These are phyloP conservation scores for Myotis yumanensis DNA, from an alignment of 2,113 vertebrate genomes.

Conservation along the genomic window DNA sequence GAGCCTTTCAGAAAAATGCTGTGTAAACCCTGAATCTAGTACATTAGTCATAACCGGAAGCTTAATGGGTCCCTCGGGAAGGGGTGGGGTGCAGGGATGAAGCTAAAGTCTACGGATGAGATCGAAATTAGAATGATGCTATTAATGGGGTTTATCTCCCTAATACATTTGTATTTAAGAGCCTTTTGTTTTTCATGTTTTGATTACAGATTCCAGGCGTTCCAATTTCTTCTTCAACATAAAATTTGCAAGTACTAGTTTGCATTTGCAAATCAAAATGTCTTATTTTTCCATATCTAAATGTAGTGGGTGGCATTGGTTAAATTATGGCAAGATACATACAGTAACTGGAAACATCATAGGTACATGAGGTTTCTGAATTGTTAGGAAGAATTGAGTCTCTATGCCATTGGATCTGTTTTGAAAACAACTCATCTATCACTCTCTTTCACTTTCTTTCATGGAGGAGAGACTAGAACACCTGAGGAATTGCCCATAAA, in stretches of 20 bases:
- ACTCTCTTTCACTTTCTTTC: slow-evolving; percentile 22
- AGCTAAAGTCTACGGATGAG: background rate
- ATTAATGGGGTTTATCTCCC: background rate
- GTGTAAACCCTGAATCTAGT: background rate
- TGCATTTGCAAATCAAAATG: background rate
- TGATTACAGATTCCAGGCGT: background rate
- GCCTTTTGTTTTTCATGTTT: background rate
- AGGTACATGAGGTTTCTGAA: background rate
- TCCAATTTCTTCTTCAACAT: slow-evolving; percentile 21
- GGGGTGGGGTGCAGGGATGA: background rate
- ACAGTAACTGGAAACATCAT: background rate
- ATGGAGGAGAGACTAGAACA: background rate
- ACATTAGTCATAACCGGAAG: slow-evolving; percentile 1
- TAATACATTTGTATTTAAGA: background rate
- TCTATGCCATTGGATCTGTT: background rate
- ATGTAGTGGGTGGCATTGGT: background rate
- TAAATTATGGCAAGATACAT: background rate
- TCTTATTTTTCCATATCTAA: background rate
- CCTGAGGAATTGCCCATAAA: background rate
- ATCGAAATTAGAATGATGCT: background rate
- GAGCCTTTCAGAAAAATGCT: slow-evolving; percentile 16
- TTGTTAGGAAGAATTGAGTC: background rate
- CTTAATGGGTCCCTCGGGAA: background rate
- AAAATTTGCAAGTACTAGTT: background rate
- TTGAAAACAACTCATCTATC: background rate